These are phyloP conservation scores for Rhineura floridana DNA, from an alignment of 2,113 vertebrate genomes.

Conservation along the genomic window DNA sequence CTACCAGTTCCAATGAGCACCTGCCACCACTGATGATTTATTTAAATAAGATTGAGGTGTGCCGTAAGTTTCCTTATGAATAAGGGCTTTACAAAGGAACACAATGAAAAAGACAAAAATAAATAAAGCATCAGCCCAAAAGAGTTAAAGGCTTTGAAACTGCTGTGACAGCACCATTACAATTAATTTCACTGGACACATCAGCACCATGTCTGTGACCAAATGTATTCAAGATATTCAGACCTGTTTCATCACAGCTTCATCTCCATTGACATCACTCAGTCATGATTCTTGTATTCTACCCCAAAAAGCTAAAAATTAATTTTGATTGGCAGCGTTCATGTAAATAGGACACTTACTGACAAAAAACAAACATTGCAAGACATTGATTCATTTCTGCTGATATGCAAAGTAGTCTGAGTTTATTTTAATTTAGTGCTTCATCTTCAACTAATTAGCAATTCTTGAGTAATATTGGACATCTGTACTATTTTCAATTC, in stretches of 20 bases:
- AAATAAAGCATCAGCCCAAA: neutral
- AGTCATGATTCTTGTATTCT: neutral
- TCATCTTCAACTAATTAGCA: neutral
- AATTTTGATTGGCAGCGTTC: neutral
- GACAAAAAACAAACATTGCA: constrained; percentile 6
- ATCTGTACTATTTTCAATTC: constrained; percentile 7
- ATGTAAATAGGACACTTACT: neutral
- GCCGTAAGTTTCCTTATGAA: neutral
- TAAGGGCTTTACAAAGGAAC: constrained; percentile 32
- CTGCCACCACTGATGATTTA: neutral
- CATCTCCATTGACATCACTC: neutral
- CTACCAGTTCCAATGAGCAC: too few species aligned
- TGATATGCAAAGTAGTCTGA: neutral
- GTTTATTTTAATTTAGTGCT: constrained; percentile 39
- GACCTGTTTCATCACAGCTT: neutral
- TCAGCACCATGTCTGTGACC: neutral
- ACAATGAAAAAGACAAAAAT: neutral
- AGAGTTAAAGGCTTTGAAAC: neutral
- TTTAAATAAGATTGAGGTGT: neutral
- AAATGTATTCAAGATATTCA: neutral
- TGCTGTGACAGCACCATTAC: neutral
- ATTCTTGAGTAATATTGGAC: neutral
- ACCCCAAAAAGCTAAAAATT: neutral
- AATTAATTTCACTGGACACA: neutral
- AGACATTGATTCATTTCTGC: constrained; percentile 28